Conservation (phyloP, 23 tunicate genomes). For the Botrylloides violaceus region DNA sequence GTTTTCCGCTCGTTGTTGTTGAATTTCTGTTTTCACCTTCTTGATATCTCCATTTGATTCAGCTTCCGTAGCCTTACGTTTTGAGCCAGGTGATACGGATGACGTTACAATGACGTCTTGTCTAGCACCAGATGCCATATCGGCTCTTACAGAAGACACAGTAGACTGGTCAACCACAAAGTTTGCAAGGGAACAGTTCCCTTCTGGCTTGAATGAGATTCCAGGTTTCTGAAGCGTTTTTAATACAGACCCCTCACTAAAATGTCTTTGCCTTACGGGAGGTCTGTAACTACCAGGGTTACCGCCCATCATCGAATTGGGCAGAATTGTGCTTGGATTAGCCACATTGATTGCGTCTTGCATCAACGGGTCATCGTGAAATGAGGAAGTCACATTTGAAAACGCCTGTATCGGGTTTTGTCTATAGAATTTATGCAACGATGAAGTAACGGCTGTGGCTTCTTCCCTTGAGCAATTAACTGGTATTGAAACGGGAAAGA, state of each 20-base stretch:
- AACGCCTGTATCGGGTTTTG: background rate
- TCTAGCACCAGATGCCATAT: background rate
- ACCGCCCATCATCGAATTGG: constrained; percentile 97
- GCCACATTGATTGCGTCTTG: constrained; percentile 86
- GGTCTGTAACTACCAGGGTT: constrained; percentile 51
- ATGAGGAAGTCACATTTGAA: background rate
- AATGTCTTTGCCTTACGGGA: constrained; percentile 65
- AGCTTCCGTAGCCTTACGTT: background rate
- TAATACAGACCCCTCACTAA: constrained; percentile 71
- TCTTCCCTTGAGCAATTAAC: constrained; percentile 12
- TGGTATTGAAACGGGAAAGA: constrained; percentile 57
- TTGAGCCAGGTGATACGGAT: background rate
- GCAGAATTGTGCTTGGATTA: constrained; percentile 79
- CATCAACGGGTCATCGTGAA: constrained; percentile 81
- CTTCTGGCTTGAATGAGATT: background rate
- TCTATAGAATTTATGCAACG: constrained; percentile 1
- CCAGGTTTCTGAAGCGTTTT: background rate
- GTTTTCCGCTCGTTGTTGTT: background rate
- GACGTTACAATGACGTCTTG: background rate
- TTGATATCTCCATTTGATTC: background rate
- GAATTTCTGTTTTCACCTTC: background rate
- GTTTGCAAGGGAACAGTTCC: background rate
- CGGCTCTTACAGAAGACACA: background rate
- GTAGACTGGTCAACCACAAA: background rate
- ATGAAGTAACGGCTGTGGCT: background rate